These are phyloP conservation scores for Resseliella maxima DNA, from an alignment of 2,888 invertebrate species.

Conservation along the genomic window DNA sequence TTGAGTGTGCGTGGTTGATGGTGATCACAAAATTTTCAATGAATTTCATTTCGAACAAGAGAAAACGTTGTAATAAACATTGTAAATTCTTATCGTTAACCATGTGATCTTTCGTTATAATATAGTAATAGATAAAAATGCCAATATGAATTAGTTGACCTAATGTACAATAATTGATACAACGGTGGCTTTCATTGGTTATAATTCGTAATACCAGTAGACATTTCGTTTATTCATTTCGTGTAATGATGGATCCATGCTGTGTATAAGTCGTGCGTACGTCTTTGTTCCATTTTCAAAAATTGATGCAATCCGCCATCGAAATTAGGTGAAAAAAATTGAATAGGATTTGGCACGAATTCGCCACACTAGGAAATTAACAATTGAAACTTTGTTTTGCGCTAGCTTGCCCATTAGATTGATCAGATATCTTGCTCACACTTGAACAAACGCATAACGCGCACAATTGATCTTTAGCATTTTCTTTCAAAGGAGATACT, in stretches of 20 bases:
- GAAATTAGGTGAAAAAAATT: neutral
- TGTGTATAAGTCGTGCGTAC: neutral
- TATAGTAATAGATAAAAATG: conserved; percentile 17
- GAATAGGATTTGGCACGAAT: neutral
- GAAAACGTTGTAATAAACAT: conserved; percentile 26
- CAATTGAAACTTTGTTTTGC: neutral
- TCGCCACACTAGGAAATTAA: neutral
- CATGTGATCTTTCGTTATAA: neutral
- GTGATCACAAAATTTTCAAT: neutral
- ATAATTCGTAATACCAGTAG: neutral
- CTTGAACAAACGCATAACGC: conserved; percentile 14
- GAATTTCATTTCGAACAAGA: neutral
- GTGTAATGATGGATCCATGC: neutral
- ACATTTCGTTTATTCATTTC: neutral
- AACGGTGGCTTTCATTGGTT: conserved; percentile 4
- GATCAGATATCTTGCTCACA: conserved; percentile 3
- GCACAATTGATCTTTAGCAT: conserved; percentile 48
- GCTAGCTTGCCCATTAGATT: neutral
- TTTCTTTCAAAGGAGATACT: neutral
- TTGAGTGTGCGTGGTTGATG: neutral
- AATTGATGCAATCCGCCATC: neutral
- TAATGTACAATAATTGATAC: conserved; percentile 17
- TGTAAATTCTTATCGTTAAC: neutral
- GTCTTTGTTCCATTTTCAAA: conserved; percentile 8
- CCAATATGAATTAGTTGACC: conserved; percentile 40